phyloP scores from a whole-genome alignment of 2,113 vertebrate species.

The Corydoras sp. region DNA sequence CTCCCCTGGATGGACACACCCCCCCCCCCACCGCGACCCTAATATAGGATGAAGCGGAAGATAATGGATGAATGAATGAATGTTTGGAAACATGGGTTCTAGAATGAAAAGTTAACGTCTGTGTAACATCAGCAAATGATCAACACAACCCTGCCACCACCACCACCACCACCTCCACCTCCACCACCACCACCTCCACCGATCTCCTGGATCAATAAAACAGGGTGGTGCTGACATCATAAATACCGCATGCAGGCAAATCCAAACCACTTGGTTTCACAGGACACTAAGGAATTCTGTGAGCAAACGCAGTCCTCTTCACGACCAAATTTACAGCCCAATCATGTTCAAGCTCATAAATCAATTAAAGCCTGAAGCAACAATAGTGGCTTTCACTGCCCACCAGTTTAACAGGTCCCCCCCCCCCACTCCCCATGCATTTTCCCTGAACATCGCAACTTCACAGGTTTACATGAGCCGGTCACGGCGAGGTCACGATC shows the following conservation, averaged over 20 bases:
- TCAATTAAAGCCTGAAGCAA: conserved; percentile 69
- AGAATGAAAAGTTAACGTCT: too few relatives aligned
- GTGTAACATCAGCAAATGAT: too few relatives aligned
- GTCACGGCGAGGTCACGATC: conserved; percentile 61
- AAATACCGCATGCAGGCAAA: neutral
- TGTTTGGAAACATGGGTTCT: too few relatives aligned
- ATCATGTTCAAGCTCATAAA: conserved; percentile 80
- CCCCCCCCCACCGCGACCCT: too few relatives aligned
- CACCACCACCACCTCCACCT: too few relatives aligned
- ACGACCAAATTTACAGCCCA: conserved; percentile 80
- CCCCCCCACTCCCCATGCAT: conserved; percentile 49
- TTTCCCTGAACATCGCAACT: conserved; percentile 62
- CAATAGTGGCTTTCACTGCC: conserved; percentile 78
- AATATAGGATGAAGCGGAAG: too few relatives aligned
- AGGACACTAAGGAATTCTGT: conserved; percentile 49
- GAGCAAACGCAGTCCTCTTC: conserved; percentile 58
- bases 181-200: too few relatives aligned
- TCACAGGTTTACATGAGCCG: conserved; percentile 71
- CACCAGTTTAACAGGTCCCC: conserved; percentile 62
- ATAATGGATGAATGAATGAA: too few relatives aligned
- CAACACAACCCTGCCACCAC: too few relatives aligned
- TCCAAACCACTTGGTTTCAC: neutral
- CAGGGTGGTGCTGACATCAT: neutral
- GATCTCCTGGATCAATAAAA: neutral
- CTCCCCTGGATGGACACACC: too few relatives aligned